phyloP scores from a whole-genome alignment of 2,888 invertebrate genomes.

The Lamellibrachia satsuma region DNA sequence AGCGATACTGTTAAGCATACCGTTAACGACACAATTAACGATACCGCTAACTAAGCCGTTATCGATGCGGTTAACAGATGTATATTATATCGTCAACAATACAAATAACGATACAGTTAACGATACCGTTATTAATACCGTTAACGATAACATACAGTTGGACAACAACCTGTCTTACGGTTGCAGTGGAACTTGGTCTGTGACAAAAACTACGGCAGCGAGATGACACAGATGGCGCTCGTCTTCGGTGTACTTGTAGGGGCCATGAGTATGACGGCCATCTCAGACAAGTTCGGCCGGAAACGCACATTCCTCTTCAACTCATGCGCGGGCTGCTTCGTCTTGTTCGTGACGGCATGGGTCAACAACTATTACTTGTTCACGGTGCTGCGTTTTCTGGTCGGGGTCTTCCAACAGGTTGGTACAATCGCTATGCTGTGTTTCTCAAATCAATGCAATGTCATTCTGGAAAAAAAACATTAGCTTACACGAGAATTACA shows the following conservation, averaged over 20 bases:
- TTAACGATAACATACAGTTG: not conserved
- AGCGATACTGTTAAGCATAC: too few species aligned
- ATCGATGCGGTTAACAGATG: too few species aligned
- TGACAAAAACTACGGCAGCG: slow-evolving; percentile 46
- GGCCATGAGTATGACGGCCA: slow-evolving; percentile 49
- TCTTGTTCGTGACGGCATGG: slow-evolving; percentile 19
- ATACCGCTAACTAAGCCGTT: too few species aligned
- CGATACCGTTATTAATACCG: too few species aligned
- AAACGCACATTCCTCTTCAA: slow-evolving; percentile 44
- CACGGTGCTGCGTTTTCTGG: slow-evolving; percentile 33
- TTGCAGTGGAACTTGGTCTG: slow-evolving; percentile 51
- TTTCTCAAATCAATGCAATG: not conserved
- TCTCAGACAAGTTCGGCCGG: slow-evolving; percentile 52
- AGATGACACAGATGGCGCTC: slow-evolving; percentile 53
- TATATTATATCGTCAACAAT: not conserved
- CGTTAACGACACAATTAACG: too few species aligned
- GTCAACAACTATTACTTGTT: slow-evolving; percentile 30
- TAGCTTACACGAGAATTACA: too few species aligned
- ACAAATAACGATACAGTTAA: not conserved
- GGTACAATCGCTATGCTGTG: not conserved
- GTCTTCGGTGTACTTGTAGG: slow-evolving; percentile 53
- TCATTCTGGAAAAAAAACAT: too few species aligned
- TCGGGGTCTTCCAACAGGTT: slow-evolving; percentile 40
- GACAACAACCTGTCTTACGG: not conserved
- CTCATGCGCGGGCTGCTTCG: not conserved